phyloP scores from a whole-genome alignment of 1,140 invertebrate genomes.

The Drosophila guanche region DNA sequence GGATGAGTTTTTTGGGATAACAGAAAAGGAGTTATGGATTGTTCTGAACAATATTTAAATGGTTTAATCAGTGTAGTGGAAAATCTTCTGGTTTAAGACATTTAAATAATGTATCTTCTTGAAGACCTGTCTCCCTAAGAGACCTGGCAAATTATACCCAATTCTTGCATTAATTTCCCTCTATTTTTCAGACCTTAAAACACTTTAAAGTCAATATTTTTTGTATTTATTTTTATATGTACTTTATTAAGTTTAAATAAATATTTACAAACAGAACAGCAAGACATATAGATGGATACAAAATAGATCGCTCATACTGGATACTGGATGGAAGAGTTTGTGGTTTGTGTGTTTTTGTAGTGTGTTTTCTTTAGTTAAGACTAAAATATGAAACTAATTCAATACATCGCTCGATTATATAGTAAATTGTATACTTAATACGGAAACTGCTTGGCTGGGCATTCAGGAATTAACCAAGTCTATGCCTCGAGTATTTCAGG shows the following conservation, averaged over 20 bases:
- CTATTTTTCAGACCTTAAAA: neutral
- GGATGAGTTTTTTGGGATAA: constrained; percentile 8
- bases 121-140: too few species aligned
- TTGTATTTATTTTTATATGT: constrained; percentile 63
- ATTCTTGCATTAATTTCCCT: constrained; percentile 3
- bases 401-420: constrained; percentile 63
- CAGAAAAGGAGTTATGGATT: constrained; percentile 29
- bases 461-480: constrained; percentile 45
- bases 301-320: constrained; percentile 39
- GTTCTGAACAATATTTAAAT: constrained; percentile 23
- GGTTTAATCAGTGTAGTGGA: constrained; percentile 34
- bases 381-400: constrained; percentile 69
- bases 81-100: neutral
- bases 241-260: constrained; percentile 81
- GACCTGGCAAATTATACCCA: too few species aligned
- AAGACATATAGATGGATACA: constrained; percentile 56
- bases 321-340: constrained; percentile 17
- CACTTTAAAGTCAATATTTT: constrained; percentile 8
- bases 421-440: constrained; percentile 33
- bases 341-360: constrained; percentile 18
- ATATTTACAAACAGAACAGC: constrained; percentile 78
- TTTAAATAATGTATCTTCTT: too few species aligned
- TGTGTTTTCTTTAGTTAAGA: constrained; percentile 46
- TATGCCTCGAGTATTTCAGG: constrained; percentile 49
- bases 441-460: constrained; percentile 40